Evolutionary conservation across 2,888 invertebrate species (phyloP), one percentile per base, ranked within the genome.

Genomic region (Horisme vitalbata): DNA sequence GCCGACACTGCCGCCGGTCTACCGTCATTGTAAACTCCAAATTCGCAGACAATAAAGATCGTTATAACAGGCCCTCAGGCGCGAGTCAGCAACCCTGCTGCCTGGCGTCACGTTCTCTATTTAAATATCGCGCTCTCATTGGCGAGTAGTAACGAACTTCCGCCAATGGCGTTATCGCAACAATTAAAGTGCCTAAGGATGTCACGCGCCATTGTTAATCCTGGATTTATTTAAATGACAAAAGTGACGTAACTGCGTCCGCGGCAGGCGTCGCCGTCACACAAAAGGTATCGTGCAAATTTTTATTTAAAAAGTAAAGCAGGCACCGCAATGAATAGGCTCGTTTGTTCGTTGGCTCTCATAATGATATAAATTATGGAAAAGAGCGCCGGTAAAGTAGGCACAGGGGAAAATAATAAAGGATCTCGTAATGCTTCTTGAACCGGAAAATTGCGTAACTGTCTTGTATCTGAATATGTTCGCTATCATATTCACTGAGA

Each of bases 41-140:
- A 75, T 69, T 66, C 64, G 55, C 69, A 71, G 63, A 83, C 77
- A 81, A 79, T 79, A 71, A 70, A 71, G 75, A 60, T 83, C 81
- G 75, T 83, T 84, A 83, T 71, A 75, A 72, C 68, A 57, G 30
- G 57, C 72, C 81, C 74, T 54, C 61, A 54, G 68, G 79, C 73
- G n/a, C 12, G 36, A n/a, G 23, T 43, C 49, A 64, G 55, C 79
- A 63, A 55, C 78, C 79, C 75, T 77, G 65, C 59, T 57, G 58
- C 61, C 54, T 52, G 56, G 55, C 66, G 57, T 49, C 52, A 63
- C 61, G 57, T 66, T 71, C 68, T 55, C 68, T 63, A 75, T 80
- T 78, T 66, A 69, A 79, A 75, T 74, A 70, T 60, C 65, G 66
- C 62, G 39, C 60, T 58, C 68, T 71, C 66, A 78, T 79, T 82